Base-by-base conservation (phyloP, 2,888 invertebrate species). In the Tachystola acroxantha region DNA sequence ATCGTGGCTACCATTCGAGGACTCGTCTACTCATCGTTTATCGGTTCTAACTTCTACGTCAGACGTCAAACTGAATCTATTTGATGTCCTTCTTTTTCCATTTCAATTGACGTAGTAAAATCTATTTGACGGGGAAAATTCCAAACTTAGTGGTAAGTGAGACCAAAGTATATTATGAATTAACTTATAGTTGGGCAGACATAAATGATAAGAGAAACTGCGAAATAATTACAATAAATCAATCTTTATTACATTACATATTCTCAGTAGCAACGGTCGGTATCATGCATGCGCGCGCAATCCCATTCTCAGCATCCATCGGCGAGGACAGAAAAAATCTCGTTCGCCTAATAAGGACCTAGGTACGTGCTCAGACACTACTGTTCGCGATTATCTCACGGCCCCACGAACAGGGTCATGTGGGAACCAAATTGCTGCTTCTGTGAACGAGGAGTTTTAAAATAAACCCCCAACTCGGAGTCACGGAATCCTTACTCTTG, bases 371-470 rank as follows among this genome's bases (percentile, higher is more conserved):
- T 64, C 54, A 75, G 72, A 73, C 77, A 78, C 75, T 73, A 73
- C 78, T 69, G 77, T 66, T 66, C 54, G 78, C 80, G 81, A 80
- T 79, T 79, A 81, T 84, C 82, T 81, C 82, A 82, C 80, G 82
- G 78, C 74, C 70, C 53, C 52, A 53, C 50, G 61, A 74, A 72
- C 67, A 72, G 66, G 79, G 81, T 81, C 80, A 81, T 65, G 72
- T 71, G 79, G 66, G 76, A 79, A 75, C 67, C 57, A 63, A 79
- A 72, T 67, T 65, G 66, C 67, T 53, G 57, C 73, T 67, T 64
- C 68, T 69, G 70, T 54, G 59, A 69, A 71, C 67, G 62, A 64
- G 57, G 48, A 62, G 57, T 55, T 64, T 69, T 64, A 61, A 68
- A 63, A 67, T 63, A 66, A 60, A 53, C 57, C 49, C 42, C 53